These are phyloP conservation scores for Galeopsomyia nigrocyanea DNA, from an alignment of 2,888 invertebrate species.

Conservation along the genomic window DNA sequence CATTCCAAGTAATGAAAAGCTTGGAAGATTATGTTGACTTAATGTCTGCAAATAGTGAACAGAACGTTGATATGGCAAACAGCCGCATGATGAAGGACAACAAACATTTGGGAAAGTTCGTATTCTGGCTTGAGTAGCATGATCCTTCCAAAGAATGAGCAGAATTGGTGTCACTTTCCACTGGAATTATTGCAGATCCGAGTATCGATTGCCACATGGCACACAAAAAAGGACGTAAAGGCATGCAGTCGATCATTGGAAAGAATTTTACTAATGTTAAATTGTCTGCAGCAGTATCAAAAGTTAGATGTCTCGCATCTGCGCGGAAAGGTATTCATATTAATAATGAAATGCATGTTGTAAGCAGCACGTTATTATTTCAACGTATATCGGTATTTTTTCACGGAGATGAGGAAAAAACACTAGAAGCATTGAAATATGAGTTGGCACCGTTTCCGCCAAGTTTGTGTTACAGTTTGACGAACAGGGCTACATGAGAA, in stretches of 20 bases:
- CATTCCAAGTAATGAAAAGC: constrained; percentile 44
- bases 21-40: constrained; percentile 40
- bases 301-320: constrained; percentile 37
- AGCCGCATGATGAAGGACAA: constrained; percentile 47
- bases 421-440: constrained; percentile 43
- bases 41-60: constrained; percentile 39
- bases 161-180: constrained; percentile 13
- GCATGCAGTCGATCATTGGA: constrained; percentile 44
- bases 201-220: too few relatives aligned
- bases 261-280: constrained; percentile 39
- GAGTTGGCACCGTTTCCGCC: constrained; percentile 49
- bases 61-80: constrained; percentile 49
- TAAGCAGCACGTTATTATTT: constrained; percentile 52
- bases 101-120: constrained; percentile 47
- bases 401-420: constrained; percentile 47
- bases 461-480: constrained; percentile 48
- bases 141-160: constrained; percentile 44
- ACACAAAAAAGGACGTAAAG: too few relatives aligned
- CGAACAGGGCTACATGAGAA: constrained; percentile 44
- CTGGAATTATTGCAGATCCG: constrained; percentile 45
- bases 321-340: constrained; percentile 12
- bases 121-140: constrained; percentile 49
- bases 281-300: constrained; percentile 23
- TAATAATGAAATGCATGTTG: constrained; percentile 24
- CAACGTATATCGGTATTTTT: constrained; percentile 50